Conservation (phyloP, 2,888 invertebrate genomes). For the Pardosa pseudoannulata region DNA sequence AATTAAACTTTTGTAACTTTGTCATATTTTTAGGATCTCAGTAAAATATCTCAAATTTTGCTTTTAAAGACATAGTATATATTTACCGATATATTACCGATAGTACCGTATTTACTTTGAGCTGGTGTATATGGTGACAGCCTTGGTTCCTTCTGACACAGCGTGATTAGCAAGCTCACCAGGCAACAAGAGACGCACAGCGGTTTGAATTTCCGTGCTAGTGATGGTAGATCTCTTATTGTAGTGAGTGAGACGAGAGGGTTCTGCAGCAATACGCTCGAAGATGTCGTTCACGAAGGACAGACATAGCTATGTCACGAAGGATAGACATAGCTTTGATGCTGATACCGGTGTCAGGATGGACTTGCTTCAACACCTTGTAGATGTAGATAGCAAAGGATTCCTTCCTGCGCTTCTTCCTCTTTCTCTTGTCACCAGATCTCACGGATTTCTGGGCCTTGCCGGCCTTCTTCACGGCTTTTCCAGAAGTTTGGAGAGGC, state of each 20-base stretch:
- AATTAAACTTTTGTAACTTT: no score
- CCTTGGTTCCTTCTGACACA: slow-evolving; percentile 83
- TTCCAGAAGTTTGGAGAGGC: no score
- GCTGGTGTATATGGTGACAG: slow-evolving; percentile 81
- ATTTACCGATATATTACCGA: no score
- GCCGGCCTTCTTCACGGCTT: slow-evolving; percentile 28
- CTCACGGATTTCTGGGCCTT: slow-evolving; percentile 80
- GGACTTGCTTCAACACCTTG: slow-evolving; percentile 77
- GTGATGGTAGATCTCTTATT: slow-evolving; percentile 82
- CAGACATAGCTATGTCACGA: no score
- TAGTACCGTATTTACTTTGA: slow-evolving; percentile 76
- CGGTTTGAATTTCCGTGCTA: slow-evolving; percentile 84
- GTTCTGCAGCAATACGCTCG: slow-evolving; percentile 84
- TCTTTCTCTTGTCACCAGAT: slow-evolving; percentile 81
- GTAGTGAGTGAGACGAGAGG: slow-evolving; percentile 82
- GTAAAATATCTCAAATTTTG: no score
- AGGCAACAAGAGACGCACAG: slow-evolving; percentile 83
- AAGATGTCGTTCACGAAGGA: slow-evolving; percentile 85
- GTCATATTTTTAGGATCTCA: no score
- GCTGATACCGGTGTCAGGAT: slow-evolving; percentile 78
- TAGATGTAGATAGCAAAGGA: slow-evolving; percentile 77
- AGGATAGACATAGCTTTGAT: slow-evolving; percentile 81
- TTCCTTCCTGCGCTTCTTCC: slow-evolving; percentile 78
- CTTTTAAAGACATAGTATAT: no score
- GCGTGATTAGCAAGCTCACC: slow-evolving; percentile 86